A percentile compares a stretch with the other conserved stretches of the same genome.
Evolutionary conservation across 2,113 vertebrate species (phyloP).

Genomic region (Glareola pratincola): DNA sequence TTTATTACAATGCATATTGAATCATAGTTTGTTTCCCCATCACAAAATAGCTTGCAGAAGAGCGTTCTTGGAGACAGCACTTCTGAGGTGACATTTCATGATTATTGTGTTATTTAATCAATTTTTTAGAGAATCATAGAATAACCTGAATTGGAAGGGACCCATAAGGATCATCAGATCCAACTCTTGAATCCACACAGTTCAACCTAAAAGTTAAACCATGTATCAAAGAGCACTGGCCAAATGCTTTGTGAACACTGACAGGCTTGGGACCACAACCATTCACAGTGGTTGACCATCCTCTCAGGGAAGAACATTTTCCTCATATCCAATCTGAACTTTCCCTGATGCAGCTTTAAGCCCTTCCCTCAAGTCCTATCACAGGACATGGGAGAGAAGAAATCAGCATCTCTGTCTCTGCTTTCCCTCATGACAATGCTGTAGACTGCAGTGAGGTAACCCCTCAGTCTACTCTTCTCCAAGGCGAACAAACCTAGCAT

Average conservation of each 20-base stretch:
- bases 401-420: neutral
- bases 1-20: neutral
- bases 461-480: neutral
- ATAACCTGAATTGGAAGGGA: neutral
- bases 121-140: neutral
- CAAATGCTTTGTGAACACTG: rapidly evolving
- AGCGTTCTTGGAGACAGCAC: neutral
- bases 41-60: neutral
- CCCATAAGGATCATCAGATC: too few relatives aligned
- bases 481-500: neutral
- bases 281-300: neutral
- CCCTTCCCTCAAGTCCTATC: neutral
- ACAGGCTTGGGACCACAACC: neutral
- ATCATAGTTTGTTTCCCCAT: neutral
- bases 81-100: neutral
- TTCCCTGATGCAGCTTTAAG: neutral
- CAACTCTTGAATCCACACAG: neutral
- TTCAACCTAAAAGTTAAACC: neutral
- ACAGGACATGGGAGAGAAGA: neutral
- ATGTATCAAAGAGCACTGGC: neutral
- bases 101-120: neutral
- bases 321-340: neutral
- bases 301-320: neutral
- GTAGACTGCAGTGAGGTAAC: neutral
- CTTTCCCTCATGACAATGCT: neutral